These are phyloP conservation scores for Tapirus terrestris DNA, from an alignment of 2,113 vertebrate species.

Conservation along the genomic window DNA sequence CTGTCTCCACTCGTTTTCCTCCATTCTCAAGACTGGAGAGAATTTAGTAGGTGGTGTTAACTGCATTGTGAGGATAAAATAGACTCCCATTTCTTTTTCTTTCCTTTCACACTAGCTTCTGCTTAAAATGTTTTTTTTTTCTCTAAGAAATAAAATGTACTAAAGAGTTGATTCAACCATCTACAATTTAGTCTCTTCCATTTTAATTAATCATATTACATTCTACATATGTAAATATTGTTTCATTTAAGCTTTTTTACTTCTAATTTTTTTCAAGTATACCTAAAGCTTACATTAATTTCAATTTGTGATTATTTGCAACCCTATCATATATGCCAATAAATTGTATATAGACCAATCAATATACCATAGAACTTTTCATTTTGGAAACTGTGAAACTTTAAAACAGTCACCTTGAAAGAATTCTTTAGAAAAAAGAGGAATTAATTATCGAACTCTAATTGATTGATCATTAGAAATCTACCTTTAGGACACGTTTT, in stretches of 20 bases:
- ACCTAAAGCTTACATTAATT: neutral
- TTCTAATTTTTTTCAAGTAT: neutral
- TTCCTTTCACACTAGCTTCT: neutral
- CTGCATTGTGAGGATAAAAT: neutral
- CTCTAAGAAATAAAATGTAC: neutral
- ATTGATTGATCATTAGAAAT: neutral
- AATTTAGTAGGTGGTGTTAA: neutral
- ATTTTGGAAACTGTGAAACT: neutral
- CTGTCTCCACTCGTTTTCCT: neutral
- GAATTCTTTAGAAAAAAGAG: neutral
- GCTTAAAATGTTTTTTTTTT: neutral
- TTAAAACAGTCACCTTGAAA: neutral
- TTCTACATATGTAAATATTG: neutral
- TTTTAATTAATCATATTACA: neutral
- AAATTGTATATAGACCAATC: neutral
- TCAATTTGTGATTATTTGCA: neutral
- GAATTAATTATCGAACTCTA: neutral
- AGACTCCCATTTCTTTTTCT: neutral
- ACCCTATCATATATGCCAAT: neutral
- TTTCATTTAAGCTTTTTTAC: neutral
- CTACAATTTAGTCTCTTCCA: neutral
- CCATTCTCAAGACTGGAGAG: neutral
- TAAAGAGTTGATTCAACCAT: neutral
- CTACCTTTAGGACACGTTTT: neutral
- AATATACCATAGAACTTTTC: neutral